Conservation (phyloP, 2,888 invertebrate species). For the Pseudoips prasinana region DNA sequence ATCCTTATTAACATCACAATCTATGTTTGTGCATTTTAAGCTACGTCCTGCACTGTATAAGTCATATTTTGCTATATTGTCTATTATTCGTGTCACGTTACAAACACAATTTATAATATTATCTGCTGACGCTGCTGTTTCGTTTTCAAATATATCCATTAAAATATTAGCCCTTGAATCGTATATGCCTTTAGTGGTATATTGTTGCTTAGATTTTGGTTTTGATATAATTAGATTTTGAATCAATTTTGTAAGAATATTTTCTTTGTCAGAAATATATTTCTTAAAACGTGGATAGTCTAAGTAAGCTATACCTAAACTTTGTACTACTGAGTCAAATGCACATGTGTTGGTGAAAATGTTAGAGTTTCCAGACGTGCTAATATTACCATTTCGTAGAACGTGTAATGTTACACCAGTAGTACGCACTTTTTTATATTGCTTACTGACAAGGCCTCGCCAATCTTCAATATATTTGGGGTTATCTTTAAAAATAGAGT, state of each 20-base stretch:
- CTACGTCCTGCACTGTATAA: constrained; percentile 5
- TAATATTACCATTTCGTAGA: constrained; percentile 7
- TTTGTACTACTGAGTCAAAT: constrained; percentile 8
- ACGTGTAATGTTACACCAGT: constrained; percentile 7
- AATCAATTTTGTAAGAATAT: constrained; percentile 5
- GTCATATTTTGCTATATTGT: constrained; percentile 4
- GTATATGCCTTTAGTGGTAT: constrained; percentile 6
- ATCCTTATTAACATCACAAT: constrained; percentile 7
- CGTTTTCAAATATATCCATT: constrained; percentile 4
- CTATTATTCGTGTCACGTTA: constrained; percentile 5
- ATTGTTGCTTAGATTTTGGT: constrained; percentile 5
- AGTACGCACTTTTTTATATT: constrained; percentile 4
- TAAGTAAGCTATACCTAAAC: constrained; percentile 6
- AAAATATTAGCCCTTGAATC: constrained; percentile 6
- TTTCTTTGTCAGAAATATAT: constrained; percentile 4
- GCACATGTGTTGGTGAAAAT: constrained; percentile 8
- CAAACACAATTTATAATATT: constrained; percentile 5
- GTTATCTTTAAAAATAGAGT: constrained; percentile 11
- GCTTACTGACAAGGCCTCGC: constrained; percentile 11
- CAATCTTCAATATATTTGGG: constrained; percentile 11
- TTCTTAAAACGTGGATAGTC: constrained; percentile 4
- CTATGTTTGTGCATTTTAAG: constrained; percentile 8
- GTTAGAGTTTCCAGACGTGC: constrained; percentile 6
- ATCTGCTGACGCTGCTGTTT: constrained; percentile 2
- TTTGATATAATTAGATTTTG: constrained; percentile 6